phyloP scores from a whole-genome alignment of 2,888 invertebrate genomes.

The Amiota mariae region DNA sequence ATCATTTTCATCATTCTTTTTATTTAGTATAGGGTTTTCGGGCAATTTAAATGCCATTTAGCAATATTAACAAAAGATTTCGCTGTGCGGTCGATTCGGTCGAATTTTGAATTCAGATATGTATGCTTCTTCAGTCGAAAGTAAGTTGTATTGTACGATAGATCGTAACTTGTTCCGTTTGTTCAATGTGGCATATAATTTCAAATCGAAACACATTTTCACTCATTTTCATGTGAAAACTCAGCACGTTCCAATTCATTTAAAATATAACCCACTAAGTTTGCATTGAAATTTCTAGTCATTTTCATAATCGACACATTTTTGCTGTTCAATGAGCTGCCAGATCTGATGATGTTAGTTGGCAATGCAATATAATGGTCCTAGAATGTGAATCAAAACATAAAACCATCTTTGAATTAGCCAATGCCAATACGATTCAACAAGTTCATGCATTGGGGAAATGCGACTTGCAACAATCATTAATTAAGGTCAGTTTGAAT shows the following conservation, averaged over 20 bases:
- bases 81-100: no score
- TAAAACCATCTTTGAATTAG: no score
- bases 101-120: no score
- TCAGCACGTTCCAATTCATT: background rate
- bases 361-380: no score
- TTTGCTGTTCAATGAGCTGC: constrained; percentile 17
- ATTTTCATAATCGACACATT: constrained; percentile 18
- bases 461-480: background rate
- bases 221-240: background rate
- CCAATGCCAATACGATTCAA: background rate
- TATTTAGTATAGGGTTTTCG: background rate
- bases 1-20: background rate
- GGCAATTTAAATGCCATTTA: constrained; percentile 10
- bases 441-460: constrained; percentile 12
- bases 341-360: background rate
- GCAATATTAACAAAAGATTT: constrained; percentile 10
- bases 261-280: background rate
- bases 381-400: no score
- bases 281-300: background rate
- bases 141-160: no score
- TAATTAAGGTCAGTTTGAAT: no score
- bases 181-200: background rate
- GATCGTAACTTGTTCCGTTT: no score
- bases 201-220: background rate
- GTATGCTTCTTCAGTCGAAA: no score